Evolutionary conservation across 2,113 vertebrate species (phyloP), one percentile per base, ranked within the genome.

Genomic region (Motacilla tschutschensis): DNA sequence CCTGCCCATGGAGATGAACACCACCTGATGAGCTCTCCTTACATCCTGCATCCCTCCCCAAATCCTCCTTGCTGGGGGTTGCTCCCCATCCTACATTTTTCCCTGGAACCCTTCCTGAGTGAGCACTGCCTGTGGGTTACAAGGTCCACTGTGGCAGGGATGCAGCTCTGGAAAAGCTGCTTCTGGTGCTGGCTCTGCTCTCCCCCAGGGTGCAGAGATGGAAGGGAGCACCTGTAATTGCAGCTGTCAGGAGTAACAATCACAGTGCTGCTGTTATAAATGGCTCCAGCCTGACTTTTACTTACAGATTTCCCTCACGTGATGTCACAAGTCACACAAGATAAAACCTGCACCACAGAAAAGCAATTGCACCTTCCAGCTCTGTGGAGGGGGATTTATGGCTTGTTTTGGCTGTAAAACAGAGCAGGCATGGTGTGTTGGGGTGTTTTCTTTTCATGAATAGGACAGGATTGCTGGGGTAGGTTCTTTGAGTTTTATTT

Each of bases 201-300:
- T 57, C 36, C 20, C 26, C 5, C 25, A 8, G 69, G 0, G 0
- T 5, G 26, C 43, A 55, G 41, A 2, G 2, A 55, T 36, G 7
- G 70, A 93, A 91, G 83, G 76, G 35, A 36, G 47, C 36, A 82
- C 81, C 82, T 85, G 43, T 83, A 86, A 93, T 90, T 91, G 92
- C 79, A n/a, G 75, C 76, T 95, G 90, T 93, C 95, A 96, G 87
- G 64, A 48, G 79, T 19, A 89, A 69, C 91, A 92, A 64, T 67
- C 59, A 35, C 14, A 20, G 75, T 5, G 15, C 86, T 57, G 72
- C 67, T 2, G 6, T 91, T 93, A 80, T 73, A 92, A 94, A 93
- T 78, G 87, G 83, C 75, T 92, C 71, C 80, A 88, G 85, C 47
- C 72, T 35, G 64, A 60, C 73, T 92, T 95, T 95, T 91, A 88